A percentile compares a stretch with the other conserved stretches of the same genome.
Evolutionary conservation across 2,888 invertebrate genomes (phyloP).

Genomic region (Drosophila lacicola): DNA sequence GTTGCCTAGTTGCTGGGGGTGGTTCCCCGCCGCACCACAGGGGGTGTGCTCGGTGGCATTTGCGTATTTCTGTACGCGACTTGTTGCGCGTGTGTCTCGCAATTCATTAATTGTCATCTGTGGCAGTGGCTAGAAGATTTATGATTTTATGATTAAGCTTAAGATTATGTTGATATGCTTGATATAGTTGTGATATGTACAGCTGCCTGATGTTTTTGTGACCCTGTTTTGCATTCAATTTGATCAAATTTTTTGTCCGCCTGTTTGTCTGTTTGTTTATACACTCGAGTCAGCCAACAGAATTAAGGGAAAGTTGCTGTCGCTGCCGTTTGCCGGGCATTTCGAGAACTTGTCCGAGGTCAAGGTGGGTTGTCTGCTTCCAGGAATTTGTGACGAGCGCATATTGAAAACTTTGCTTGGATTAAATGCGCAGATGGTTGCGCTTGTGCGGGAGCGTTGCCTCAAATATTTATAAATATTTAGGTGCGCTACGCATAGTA

Average conservation of each 20-base stretch:
- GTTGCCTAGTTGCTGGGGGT: slow-evolving; percentile 16
- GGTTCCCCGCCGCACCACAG: slow-evolving; percentile 2
- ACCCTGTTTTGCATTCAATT: slow-evolving; percentile 61
- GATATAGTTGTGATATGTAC: slow-evolving; percentile 8
- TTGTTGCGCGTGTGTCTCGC: slow-evolving; percentile 63
- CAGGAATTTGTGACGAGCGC: slow-evolving; percentile 14
- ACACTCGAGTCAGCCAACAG: slow-evolving; percentile 6
- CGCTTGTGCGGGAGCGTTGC: no score
- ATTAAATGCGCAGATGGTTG: no score
- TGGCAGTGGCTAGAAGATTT: slow-evolving; percentile 58
- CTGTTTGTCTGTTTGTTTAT: slow-evolving; percentile 46
- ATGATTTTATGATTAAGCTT: slow-evolving; percentile 71
- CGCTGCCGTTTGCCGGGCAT: slow-evolving; percentile 13
- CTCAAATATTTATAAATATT: no score
- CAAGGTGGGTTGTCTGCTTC: slow-evolving; percentile 36
- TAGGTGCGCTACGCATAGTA: no score
- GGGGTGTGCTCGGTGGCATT: neutral
- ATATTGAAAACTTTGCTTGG: neutral
- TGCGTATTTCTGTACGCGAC: slow-evolving; percentile 7
- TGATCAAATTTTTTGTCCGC: slow-evolving; percentile 44
- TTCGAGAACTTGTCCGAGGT: slow-evolving; percentile 45
- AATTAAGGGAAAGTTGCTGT: slow-evolving; percentile 44
- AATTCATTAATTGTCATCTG: slow-evolving; percentile 57
- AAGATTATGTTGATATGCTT: slow-evolving; percentile 37
- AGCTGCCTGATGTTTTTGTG: slow-evolving; percentile 40